Conservation (phyloP, 2,888 invertebrate genomes). For the Tiphia femorata region DNA sequence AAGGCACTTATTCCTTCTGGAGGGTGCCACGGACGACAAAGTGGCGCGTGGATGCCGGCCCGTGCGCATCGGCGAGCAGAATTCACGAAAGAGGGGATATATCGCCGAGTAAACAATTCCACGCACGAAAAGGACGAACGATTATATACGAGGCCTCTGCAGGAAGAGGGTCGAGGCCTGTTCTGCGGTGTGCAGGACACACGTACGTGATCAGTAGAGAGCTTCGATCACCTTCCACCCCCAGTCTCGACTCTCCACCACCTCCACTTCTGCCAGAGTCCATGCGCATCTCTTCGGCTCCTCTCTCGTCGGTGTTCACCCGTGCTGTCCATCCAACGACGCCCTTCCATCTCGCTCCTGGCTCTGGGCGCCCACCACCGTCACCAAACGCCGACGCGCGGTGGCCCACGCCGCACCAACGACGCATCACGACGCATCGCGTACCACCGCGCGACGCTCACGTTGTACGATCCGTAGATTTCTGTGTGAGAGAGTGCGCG, state of each 20-base stretch:
- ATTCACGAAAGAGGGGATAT: slow-evolving; percentile 15
- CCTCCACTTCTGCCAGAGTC: background rate
- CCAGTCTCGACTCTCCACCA: background rate
- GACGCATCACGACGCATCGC: background rate
- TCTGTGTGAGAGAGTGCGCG: too few species aligned
- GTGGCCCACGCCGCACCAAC: background rate
- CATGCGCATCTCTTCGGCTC: too few species aligned
- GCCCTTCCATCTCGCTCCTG: background rate
- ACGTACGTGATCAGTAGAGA: slow-evolving; percentile 13
- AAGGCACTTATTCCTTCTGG: too few species aligned
- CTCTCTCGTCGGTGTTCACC: background rate
- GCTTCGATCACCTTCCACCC: slow-evolving; percentile 16
- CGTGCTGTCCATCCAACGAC: background rate
- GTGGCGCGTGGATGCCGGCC: slow-evolving; percentile 5
- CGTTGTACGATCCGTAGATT: too few species aligned
- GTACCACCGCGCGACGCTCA: background rate
- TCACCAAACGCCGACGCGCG: background rate
- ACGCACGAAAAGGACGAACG: slow-evolving; percentile 33
- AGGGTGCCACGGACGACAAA: too few species aligned
- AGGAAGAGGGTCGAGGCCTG: slow-evolving; percentile 19
- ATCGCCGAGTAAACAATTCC: slow-evolving; percentile 40
- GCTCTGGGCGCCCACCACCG: background rate
- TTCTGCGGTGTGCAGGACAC: slow-evolving; percentile 6
- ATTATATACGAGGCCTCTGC: slow-evolving; percentile 26
- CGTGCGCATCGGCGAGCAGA: slow-evolving; percentile 9